Percentiles rank a stretch among this genome's conserved stretches.
phyloP scores from a whole-genome alignment of 2,797 vertebrate species.

The Halcyon chelicuti region DNA sequence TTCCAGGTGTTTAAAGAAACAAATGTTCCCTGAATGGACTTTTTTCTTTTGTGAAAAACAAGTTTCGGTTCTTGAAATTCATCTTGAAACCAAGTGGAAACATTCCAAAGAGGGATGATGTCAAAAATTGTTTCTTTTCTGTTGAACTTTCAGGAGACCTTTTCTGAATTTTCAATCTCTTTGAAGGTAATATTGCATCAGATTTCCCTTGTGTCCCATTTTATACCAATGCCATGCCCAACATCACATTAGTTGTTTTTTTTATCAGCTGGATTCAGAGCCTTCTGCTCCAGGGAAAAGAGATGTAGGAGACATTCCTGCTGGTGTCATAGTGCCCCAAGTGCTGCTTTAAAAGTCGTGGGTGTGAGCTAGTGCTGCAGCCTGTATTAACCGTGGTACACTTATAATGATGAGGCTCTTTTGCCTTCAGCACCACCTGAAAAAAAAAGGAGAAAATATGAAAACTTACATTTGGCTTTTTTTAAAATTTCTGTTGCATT shows the following conservation, averaged over 20 bases:
- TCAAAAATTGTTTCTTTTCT: not conserved
- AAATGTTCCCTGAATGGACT: not conserved
- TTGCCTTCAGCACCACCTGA: not conserved
- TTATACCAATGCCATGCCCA: rapidly evolving
- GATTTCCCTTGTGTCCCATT: not conserved
- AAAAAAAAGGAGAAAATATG: not conserved
- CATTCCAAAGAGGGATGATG: not conserved
- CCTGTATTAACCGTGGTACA: not conserved
- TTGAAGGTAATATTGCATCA: not conserved
- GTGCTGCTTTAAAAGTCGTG: not conserved
- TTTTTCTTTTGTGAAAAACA: not conserved
- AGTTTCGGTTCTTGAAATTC: not conserved
- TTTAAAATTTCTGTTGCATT: not conserved
- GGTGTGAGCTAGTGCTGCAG: not conserved
- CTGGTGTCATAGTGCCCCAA: not conserved
- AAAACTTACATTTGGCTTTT: not conserved
- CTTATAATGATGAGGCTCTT: not conserved
- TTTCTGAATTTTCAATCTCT: not conserved
- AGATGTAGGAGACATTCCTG: not conserved
- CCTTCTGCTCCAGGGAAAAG: not conserved
- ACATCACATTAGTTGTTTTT: not conserved
- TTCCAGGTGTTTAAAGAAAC: not conserved
- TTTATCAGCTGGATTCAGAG: not conserved
- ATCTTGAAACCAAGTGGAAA: not conserved
- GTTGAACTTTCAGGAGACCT: not conserved